phyloP scores from a whole-genome alignment of 2,113 vertebrate species.

The Stigmatopora argus region DNA sequence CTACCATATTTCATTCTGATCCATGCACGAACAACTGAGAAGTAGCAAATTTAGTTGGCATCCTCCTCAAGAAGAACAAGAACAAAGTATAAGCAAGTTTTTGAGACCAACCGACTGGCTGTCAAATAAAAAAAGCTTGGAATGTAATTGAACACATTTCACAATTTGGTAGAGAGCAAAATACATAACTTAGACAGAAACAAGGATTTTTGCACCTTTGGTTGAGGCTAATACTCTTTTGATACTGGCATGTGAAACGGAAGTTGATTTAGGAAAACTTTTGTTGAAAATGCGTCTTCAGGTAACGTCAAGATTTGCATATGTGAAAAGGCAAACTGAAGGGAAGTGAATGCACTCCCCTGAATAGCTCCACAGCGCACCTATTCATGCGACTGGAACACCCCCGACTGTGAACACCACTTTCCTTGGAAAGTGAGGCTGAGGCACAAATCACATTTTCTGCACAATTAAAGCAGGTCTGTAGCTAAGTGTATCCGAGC shows the following conservation, averaged over 20 bases:
- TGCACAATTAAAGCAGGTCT: constrained; percentile 77
- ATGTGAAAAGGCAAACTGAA: constrained; percentile 14
- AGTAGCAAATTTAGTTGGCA: no score
- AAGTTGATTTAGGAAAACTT: background rate
- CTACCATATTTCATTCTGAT: no score
- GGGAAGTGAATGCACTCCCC: constrained; percentile 29
- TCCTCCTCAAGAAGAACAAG: no score
- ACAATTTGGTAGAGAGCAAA: background rate
- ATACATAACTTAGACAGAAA: background rate
- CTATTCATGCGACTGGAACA: constrained; percentile 67
- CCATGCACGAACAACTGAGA: no score
- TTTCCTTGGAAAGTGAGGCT: constrained; percentile 71
- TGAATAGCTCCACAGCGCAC: constrained; percentile 62
- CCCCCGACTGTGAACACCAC: constrained; percentile 65
- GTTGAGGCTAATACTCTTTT: background rate
- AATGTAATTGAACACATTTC: background rate
- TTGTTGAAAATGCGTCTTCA: background rate
- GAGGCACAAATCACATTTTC: constrained; percentile 79
- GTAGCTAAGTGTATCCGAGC: constrained; percentile 68
- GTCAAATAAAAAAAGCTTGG: background rate
- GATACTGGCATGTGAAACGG: background rate
- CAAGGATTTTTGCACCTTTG: background rate
- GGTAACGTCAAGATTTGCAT: background rate
- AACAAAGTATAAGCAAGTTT: no score
- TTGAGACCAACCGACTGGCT: no score